phyloP scores from a whole-genome alignment of 2,113 vertebrate species.

The Acrocephalus arundinaceus region DNA sequence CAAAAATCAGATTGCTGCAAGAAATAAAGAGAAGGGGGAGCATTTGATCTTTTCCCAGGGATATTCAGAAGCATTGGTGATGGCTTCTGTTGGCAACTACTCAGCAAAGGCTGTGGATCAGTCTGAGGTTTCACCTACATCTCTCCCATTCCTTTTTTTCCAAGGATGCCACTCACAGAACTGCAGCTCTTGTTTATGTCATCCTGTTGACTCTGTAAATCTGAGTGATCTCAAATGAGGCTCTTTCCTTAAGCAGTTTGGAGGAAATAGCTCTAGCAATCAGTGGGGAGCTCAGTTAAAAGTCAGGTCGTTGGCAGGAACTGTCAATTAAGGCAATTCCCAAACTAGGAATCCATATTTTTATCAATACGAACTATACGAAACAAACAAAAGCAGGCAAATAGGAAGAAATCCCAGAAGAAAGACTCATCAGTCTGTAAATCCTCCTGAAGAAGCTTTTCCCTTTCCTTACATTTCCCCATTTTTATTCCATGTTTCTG shows the following conservation, averaged over 20 bases:
- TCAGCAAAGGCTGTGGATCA: neutral
- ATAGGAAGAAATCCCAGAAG: neutral
- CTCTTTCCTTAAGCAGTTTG: neutral
- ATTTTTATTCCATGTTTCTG: neutral
- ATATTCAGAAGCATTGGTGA: neutral
- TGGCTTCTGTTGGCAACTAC: neutral
- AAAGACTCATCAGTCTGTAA: neutral
- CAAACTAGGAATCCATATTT: neutral
- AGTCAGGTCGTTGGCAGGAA: neutral
- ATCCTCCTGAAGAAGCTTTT: neutral
- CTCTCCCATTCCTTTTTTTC: rapidly evolving
- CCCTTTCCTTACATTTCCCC: neutral
- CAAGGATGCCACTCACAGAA: rapidly evolving
- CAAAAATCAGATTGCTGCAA: neutral
- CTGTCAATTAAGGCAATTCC: neutral
- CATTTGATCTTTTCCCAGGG: neutral
- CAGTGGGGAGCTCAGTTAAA: neutral
- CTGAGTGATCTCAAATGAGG: neutral
- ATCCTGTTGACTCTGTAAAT: neutral
- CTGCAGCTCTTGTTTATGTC: neutral
- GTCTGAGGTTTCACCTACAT: rapidly evolving
- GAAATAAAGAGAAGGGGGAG: neutral
- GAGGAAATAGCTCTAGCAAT: neutral
- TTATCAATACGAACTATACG: neutral
- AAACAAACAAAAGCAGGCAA: neutral